Conservation (phyloP, 2,888 invertebrate species). For the Carabus problematicus region DNA sequence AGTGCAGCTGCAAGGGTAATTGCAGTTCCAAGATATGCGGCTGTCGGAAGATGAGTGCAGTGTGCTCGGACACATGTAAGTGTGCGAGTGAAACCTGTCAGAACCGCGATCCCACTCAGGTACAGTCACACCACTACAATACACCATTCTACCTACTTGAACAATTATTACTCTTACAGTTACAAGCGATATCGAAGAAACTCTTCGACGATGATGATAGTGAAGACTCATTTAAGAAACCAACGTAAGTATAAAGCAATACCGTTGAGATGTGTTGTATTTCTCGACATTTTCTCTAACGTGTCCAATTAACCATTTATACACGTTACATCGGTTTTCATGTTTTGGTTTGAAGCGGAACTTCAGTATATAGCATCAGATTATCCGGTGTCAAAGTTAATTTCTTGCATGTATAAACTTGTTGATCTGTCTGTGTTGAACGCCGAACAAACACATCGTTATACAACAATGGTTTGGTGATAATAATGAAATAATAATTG, state of each 20-base stretch:
- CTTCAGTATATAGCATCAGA: background rate
- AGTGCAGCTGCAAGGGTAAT: conserved; percentile 67
- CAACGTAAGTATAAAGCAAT: conserved; percentile 40
- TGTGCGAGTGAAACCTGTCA: conserved; percentile 62
- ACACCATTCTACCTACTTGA: too few relatives aligned
- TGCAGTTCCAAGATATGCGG: conserved; percentile 67
- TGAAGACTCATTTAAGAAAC: conserved; percentile 43
- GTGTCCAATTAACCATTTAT: too few relatives aligned
- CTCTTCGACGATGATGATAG: conserved; percentile 24
- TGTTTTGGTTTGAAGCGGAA: background rate
- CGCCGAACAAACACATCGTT: background rate
- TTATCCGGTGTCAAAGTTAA: background rate
- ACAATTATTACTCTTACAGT: too few relatives aligned
- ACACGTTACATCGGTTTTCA: too few relatives aligned
- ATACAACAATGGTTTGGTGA: background rate
- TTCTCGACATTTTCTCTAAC: too few relatives aligned
- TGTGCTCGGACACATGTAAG: conserved; percentile 63
- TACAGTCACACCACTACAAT: too few relatives aligned
- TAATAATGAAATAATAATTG: too few relatives aligned
- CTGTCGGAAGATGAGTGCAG: conserved; percentile 63
- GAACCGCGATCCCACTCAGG: conserved; percentile 49
- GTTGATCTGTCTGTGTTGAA: background rate
- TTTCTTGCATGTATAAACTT: background rate
- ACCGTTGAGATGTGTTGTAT: too few relatives aligned
- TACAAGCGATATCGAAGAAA: background rate